A percentile compares a stretch with the other conserved stretches of the same genome.
These are phyloP conservation scores for Coturnix japonica DNA, from an alignment of 2,113 vertebrate species.

Conservation along the genomic window DNA sequence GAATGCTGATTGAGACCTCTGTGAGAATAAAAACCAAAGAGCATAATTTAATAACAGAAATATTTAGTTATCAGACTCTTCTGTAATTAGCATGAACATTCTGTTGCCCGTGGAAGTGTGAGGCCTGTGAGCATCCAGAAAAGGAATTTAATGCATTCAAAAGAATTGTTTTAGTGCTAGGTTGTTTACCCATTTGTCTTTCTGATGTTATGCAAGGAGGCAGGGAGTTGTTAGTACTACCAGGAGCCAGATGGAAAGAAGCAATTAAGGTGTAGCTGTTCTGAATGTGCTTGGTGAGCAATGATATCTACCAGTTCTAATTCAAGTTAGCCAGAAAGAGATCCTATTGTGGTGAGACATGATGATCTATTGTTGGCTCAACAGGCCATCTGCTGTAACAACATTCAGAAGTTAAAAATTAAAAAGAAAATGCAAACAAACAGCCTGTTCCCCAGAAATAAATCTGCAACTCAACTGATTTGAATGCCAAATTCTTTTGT, in stretches of 20 bases:
- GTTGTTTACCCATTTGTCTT: constrained; percentile 2
- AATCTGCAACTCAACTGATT: background rate
- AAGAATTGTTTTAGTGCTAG: background rate
- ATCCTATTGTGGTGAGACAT: background rate
- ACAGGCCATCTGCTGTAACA: constrained; percentile 45
- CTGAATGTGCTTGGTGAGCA: background rate
- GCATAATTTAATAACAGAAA: background rate
- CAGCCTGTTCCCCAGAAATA: constrained; percentile 14
- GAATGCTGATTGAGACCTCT: constrained; percentile 88
- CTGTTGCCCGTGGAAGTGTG: background rate
- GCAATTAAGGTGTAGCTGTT: constrained; percentile 18
- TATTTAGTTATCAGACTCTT: background rate
- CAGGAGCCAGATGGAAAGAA: background rate
- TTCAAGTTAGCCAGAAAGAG: constrained; percentile 7
- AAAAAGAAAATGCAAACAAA: background rate
- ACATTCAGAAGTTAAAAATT: constrained; percentile 28
- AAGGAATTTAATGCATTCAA: background rate
- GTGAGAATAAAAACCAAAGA: constrained; percentile 41
- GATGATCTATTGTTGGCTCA: constrained; percentile 47
- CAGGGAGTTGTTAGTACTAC: background rate
- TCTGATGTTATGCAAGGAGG: background rate
- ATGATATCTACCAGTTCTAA: background rate
- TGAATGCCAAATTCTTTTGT: background rate
- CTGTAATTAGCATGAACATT: background rate
- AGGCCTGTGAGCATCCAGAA: background rate